Evolutionary conservation across 2,113 vertebrate species (phyloP).

Genomic region (Pao palembangensis): DNA sequence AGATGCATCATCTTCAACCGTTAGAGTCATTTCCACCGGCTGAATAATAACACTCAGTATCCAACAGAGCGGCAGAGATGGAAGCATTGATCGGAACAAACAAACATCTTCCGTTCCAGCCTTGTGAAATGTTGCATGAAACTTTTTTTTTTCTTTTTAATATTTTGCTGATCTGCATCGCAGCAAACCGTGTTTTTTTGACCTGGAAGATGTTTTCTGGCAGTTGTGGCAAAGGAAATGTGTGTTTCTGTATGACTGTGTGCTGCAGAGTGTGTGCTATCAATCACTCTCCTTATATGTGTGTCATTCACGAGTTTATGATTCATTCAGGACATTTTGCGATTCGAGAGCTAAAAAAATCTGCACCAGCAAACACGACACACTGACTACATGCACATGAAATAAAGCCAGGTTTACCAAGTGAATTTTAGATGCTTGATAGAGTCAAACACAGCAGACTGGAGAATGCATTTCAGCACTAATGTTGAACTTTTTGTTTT

Average conservation of each 20-base stretch:
- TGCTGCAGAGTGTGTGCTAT: not conserved
- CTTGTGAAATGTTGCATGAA: not conserved
- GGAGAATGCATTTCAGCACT: not conserved
- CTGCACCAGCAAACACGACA: not conserved
- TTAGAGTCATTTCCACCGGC: conserved; percentile 45
- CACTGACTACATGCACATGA: not conserved
- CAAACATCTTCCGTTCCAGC: not conserved
- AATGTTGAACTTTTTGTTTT: not conserved
- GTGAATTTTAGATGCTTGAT: not conserved
- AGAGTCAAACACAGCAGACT: not conserved
- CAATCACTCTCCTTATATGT: not conserved
- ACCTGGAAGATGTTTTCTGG: conserved; percentile 1
- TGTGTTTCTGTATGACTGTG: conserved; percentile 34
- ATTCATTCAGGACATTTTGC: conserved; percentile 41
- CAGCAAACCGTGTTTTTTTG: not conserved
- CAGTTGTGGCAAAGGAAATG: conserved; percentile 1
- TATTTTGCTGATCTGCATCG: not conserved
- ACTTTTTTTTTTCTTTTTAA: not conserved
- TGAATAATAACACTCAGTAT: conserved; percentile 52
- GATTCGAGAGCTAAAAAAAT: conserved; percentile 24
- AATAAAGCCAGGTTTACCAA: conserved; percentile 36
- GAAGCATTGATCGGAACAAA: conserved; percentile 26
- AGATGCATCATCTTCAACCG: conserved; percentile 46
- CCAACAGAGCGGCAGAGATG: not conserved
- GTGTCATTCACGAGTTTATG: conserved; percentile 1